Percentiles rank a stretch among this genome's conserved stretches.
Conservation (phyloP, 2,888 invertebrate genomes). For the Bembecia ichneumoniformis region DNA sequence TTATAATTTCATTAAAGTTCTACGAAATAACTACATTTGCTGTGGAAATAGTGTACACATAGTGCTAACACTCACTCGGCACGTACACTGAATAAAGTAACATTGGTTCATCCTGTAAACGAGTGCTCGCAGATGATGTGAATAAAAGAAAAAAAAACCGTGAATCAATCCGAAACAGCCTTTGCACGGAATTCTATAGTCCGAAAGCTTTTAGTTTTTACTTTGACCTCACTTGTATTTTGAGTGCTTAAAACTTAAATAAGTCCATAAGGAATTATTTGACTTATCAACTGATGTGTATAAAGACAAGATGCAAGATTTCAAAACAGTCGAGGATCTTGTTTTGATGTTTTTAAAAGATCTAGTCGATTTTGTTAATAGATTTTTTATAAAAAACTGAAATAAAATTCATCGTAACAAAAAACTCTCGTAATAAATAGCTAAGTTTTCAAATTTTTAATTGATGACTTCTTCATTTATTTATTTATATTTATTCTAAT, state of each 20-base stretch:
- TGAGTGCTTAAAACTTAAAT: neutral
- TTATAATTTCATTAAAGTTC: neutral
- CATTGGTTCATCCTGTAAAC: slow-evolving; percentile 12
- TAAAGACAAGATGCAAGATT: no score
- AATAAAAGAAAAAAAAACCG: slow-evolving; percentile 11
- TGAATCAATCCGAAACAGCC: slow-evolving; percentile 13
- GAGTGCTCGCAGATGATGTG: slow-evolving; percentile 12
- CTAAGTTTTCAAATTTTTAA: no score
- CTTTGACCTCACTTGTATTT: slow-evolving; percentile 1
- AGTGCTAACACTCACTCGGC: slow-evolving; percentile 14
- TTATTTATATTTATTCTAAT: no score
- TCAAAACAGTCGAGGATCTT: no score
- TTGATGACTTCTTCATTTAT: no score
- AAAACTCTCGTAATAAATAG: no score
- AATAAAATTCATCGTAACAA: no score
- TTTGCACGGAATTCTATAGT: slow-evolving; percentile 15
- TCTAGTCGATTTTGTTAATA: no score
- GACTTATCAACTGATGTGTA: no score
- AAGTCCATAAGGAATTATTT: no score
- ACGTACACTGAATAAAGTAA: slow-evolving; percentile 18
- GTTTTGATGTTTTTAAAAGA: no score
- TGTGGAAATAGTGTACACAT: slow-evolving; percentile 9
- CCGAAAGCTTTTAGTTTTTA: slow-evolving; percentile 5
- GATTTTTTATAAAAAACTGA: no score
- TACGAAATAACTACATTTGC: slow-evolving; percentile 3